Evolutionary conservation across 2,113 vertebrate species (phyloP), one percentile per base, ranked within the genome.

Genomic region (Petrocephalus microphthalmus): DNA sequence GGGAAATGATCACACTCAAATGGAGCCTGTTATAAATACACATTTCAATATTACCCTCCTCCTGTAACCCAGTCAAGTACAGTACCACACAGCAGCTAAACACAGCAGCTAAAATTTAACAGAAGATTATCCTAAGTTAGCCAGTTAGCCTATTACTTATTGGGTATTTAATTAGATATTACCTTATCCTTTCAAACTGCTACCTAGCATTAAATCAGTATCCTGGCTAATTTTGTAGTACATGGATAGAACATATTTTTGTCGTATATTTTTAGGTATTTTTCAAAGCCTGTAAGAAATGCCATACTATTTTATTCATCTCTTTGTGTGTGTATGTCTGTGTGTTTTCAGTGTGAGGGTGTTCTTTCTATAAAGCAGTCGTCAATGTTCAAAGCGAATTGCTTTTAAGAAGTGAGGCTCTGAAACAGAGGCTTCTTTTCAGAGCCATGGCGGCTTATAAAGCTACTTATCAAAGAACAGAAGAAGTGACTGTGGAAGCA

Each of bases 1-100:
- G 93, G 91, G 92, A 93, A 67, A 87, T 54, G 90, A 91, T 91
- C 91, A 91, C 92, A 92, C 90, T 93, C 93, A 92, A 85, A 33
- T 17, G 51, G 22, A 88, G 67, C 57, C 33, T 7, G 60, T 78
- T 52, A 47, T 37, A 89, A 67, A 89, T 45, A 86, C 60, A 56
- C 56, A 64, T 29, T 53, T 85, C 84, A 54, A 25, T 54, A 54
- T 64, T 86, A 64, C 85, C 42, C 53, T 37, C 15, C 25, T 86
- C 7, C 84, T 33, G 53, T 49, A 54, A 56, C 37, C 29, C 85
- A 64, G 33, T 45, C 22, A 64, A 86, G 52, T n/a, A 54, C 37
- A 86, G 52, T n/a, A 54, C 37, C 37, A n/a, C 54, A 52, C 22
- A 57, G 54, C 37, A 60, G 10, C 53, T 20, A 45, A 19, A 3